These are phyloP conservation scores for Triplophysa yarkandensis DNA, from an alignment of 2,797 vertebrate species.

Conservation along the genomic window DNA sequence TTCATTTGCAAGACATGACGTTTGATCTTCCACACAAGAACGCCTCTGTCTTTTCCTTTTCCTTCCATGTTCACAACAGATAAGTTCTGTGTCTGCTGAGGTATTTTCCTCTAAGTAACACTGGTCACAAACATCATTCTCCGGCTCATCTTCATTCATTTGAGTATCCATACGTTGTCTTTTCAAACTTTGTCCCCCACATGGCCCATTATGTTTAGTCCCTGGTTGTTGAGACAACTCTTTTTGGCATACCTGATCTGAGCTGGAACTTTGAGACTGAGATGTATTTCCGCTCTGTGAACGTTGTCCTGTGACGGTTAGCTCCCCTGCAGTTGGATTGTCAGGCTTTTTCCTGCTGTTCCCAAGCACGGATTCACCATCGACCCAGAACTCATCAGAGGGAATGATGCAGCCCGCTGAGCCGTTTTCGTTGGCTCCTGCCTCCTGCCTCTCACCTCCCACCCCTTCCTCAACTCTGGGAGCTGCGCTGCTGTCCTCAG, in stretches of 20 bases:
- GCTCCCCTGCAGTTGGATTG: constrained; percentile 46
- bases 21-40: constrained; percentile 35
- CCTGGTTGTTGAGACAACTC: constrained; percentile 55
- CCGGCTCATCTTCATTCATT: constrained; percentile 63
- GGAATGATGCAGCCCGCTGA: constrained; percentile 49
- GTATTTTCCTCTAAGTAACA: constrained; percentile 60
- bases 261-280: constrained; percentile 55
- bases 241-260: constrained; percentile 62
- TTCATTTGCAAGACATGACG: background rate
- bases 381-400: constrained; percentile 45
- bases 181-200: constrained; percentile 69
- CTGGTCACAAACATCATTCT: constrained; percentile 61
- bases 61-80: constrained; percentile 62
- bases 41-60: constrained; percentile 70
- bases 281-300: constrained; percentile 43
- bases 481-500: constrained; percentile 48
- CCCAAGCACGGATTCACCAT: constrained; percentile 51
- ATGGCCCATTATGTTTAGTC: constrained; percentile 50
- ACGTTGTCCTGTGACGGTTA: constrained; percentile 49
- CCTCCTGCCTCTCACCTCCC: constrained; percentile 44
- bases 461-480: constrained; percentile 26
- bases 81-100: constrained; percentile 21
- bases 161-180: constrained; percentile 66
- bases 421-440: constrained; percentile 45
- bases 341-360: constrained; percentile 41